Percentiles rank a stretch among this genome's conserved stretches.
phyloP scores from a whole-genome alignment of 2,797 vertebrate species.

The Arnoldichthys spilopterus region DNA sequence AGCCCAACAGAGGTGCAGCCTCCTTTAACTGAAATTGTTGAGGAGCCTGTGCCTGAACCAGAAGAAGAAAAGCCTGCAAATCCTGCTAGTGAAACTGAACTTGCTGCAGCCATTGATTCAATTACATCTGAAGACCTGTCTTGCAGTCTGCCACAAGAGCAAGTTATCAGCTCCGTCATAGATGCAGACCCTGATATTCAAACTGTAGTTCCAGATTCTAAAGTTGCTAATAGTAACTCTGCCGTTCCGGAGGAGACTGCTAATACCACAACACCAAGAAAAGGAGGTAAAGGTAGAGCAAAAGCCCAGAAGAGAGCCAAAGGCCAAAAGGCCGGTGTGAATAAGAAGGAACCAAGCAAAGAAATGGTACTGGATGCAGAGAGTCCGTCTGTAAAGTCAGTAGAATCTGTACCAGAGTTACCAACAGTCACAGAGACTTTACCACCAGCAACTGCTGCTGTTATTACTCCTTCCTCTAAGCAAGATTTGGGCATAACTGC shows the following conservation, averaged over 20 bases:
- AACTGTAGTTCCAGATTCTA: conserved; percentile 70
- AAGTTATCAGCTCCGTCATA: conserved; percentile 75
- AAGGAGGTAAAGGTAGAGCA: conserved; percentile 80
- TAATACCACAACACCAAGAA: conserved; percentile 76
- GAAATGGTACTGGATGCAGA: conserved; percentile 69
- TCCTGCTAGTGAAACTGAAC: conserved; percentile 92
- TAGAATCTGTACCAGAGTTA: conserved; percentile 57
- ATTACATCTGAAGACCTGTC: conserved; percentile 87
- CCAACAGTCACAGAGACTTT: conserved; percentile 62
- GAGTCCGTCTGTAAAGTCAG: conserved; percentile 58
- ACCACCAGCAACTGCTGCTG: conserved; percentile 63
- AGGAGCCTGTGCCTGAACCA: conserved; percentile 72
- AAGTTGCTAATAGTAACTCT: conserved; percentile 74
- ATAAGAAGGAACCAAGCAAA: conserved; percentile 80
- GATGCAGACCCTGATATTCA: conserved; percentile 72
- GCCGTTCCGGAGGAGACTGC: conserved; percentile 68
- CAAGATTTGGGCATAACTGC: conserved; percentile 61
- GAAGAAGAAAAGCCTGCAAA: conserved; percentile 88
- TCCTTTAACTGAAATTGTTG: conserved; percentile 62
- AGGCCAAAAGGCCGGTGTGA: conserved; percentile 75
- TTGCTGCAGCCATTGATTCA: conserved; percentile 96
- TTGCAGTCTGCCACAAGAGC: conserved; percentile 69
- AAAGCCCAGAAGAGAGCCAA: conserved; percentile 82
- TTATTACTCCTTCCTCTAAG: conserved; percentile 74
- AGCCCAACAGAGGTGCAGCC: conserved; percentile 70